Evolutionary conservation across 2,888 invertebrate genomes (phyloP), one percentile per base, ranked within the genome.

Genomic region (Lithophane semibrunnea): DNA sequence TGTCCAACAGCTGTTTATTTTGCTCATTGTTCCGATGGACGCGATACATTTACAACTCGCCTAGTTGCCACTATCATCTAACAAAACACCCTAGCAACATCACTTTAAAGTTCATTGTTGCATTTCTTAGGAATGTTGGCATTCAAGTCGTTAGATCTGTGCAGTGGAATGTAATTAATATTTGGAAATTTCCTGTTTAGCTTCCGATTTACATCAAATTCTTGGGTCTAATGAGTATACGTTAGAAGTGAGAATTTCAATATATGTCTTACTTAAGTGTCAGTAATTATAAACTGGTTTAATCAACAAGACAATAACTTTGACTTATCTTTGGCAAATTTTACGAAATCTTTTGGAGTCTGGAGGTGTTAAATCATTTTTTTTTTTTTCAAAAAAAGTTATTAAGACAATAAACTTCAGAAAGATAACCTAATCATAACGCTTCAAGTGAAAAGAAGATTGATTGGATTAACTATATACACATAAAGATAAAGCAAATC

Each of bases 1-100:
- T 73, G 68, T 67, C 69, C 58, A 69, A 64, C 87, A 83, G 84
- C 81, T 84, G 85, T 84, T 84, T 84, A 83, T 88, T 83, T 86
- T 79, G 75, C 79, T 82, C 80, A 86, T 88, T 89, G 84, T 89
- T 82, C 77, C 79, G 78, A 81, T 75, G 78, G 72, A 86, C 80
- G 80, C 84, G 80, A 86, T 82, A 78, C 83, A 87, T 88, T 86
- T 88, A 86, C 82, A 76, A 86, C 73, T 84, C 52, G 56, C 77
- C 82, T 84, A 84, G 76, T 82, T 86, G 81, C 78, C 47, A 76
- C 77, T 56, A 79, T 75, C 70, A 80, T 75, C 69, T 74, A 60
- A 78, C 68, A 64, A 83, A 76, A 86, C 71, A 84, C 82, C 78
- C 58, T 85, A 84, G 82, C 78, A 87, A 86, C 82, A 83, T 83